Evolutionary conservation across 2,113 vertebrate species (phyloP).

Genomic region (Oryzias javanicus): DNA sequence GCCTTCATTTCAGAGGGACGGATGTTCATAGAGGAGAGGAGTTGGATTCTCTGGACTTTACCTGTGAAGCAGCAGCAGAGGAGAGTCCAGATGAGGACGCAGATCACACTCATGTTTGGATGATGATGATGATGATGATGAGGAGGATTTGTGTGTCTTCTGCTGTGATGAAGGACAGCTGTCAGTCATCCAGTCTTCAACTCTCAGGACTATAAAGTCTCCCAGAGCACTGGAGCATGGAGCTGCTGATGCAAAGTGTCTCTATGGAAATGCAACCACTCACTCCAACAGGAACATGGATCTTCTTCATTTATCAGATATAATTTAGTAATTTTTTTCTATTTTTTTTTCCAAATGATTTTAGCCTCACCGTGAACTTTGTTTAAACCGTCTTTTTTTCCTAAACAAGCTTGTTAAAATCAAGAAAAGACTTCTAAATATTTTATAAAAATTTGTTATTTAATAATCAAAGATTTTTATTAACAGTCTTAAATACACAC

Average conservation of each 20-base stretch:
- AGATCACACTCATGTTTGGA: slow-evolving; percentile 18
- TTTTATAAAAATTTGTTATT: too few relatives aligned
- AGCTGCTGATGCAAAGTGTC: slow-evolving; percentile 40
- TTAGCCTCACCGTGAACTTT: too few relatives aligned
- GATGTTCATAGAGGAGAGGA: slow-evolving; percentile 23
- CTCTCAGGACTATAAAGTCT: slow-evolving; percentile 37
- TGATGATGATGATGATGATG: not conserved
- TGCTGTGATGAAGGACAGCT: slow-evolving; percentile 37
- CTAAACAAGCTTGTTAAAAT: too few relatives aligned
- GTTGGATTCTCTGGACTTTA: slow-evolving; percentile 33
- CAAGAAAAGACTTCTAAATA: too few relatives aligned
- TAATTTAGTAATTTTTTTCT: too few relatives aligned
- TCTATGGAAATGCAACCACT: slow-evolving; percentile 22
- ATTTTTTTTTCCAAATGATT: too few relatives aligned
- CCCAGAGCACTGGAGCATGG: slow-evolving; percentile 42
- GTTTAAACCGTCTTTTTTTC: too few relatives aligned
- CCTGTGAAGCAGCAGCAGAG: slow-evolving; percentile 50
- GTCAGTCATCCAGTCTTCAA: slow-evolving; percentile 37
- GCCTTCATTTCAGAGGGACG: slow-evolving; percentile 32
- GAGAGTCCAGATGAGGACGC: slow-evolving; percentile 39
- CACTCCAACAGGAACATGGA: slow-evolving; percentile 1
- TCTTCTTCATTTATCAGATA: too few relatives aligned
- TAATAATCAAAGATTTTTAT: too few relatives aligned
- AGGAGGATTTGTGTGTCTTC: slow-evolving; percentile 3
- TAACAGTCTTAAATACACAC: too few relatives aligned